A percentile compares a stretch with the other conserved stretches of the same genome.
These are phyloP conservation scores for Trissolcus basalis DNA, from an alignment of 1,140 invertebrate species.

Conservation along the genomic window DNA sequence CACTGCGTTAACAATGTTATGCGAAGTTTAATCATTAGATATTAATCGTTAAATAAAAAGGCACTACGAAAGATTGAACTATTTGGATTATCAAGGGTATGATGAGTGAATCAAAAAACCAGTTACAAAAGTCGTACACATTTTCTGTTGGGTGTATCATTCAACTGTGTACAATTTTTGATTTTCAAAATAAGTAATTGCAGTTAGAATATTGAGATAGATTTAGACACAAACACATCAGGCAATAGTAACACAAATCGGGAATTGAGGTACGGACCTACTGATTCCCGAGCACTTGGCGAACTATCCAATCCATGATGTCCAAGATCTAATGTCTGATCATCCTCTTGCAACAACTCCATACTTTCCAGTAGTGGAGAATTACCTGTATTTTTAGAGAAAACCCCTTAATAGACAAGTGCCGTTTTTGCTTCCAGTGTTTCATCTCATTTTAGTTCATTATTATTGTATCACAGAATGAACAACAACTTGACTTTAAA, in stretches of 20 bases:
- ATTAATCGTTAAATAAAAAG: too few relatives aligned
- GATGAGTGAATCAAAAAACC: too few relatives aligned
- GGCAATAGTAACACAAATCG: slow-evolving; percentile 43
- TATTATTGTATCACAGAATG: too few relatives aligned
- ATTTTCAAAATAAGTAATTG: too few relatives aligned
- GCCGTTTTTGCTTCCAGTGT: slow-evolving; percentile 2
- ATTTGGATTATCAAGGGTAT: too few relatives aligned
- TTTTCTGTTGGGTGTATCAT: too few relatives aligned
- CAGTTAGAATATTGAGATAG: slow-evolving; percentile 29
- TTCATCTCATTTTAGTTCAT: neutral
- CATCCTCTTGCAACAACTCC: slow-evolving; percentile 76
- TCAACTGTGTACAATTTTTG: too few relatives aligned
- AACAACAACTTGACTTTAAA: too few relatives aligned
- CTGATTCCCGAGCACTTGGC: slow-evolving; percentile 71
- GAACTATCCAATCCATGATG: slow-evolving; percentile 74
- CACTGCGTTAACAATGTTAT: too few relatives aligned
- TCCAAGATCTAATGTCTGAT: slow-evolving; percentile 73
- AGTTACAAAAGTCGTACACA: too few relatives aligned
- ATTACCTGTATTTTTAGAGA: slow-evolving; percentile 73
- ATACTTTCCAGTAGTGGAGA: slow-evolving; percentile 75
- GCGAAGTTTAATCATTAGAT: too few relatives aligned
- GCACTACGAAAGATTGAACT: too few relatives aligned
- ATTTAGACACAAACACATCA: slow-evolving; percentile 46
- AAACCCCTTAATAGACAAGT: slow-evolving; percentile 68
- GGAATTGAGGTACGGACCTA: slow-evolving; percentile 72